Percentiles rank a stretch among this genome's conserved stretches.
phyloP scores from a whole-genome alignment of 2,113 vertebrate genomes.

The Albula glossodonta region DNA sequence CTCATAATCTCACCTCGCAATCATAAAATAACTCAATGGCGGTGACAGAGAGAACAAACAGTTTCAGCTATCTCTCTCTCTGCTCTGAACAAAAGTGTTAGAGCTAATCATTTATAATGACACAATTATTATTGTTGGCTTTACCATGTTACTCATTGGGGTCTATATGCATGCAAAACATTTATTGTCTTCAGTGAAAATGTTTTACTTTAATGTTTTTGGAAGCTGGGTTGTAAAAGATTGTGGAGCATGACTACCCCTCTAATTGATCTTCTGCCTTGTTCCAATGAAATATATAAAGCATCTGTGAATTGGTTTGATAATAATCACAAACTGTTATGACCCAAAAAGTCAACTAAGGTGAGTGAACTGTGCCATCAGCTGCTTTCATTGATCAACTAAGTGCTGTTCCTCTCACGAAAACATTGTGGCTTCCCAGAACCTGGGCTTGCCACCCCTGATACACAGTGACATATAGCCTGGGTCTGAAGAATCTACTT shows the following conservation, averaged over 20 bases:
- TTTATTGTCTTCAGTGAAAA: no score
- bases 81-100: not conserved
- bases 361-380: no score
- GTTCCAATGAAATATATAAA: not conserved
- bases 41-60: slow-evolving; percentile 19
- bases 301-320: no score
- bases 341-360: no score
- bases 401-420: not conserved
- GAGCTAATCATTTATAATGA: not conserved
- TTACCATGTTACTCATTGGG: not conserved
- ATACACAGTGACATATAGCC: not conserved
- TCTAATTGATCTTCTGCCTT: not conserved
- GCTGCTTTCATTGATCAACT: no score
- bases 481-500: not conserved
- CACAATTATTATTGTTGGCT: slow-evolving; percentile 4
- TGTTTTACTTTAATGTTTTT: no score
- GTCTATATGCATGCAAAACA: no score
- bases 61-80: not conserved
- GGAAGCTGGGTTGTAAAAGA: no score
- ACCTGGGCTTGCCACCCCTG: no score
- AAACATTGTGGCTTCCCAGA: not conserved
- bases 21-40: slow-evolving; percentile 19
- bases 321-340: no score
- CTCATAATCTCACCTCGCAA: not conserved
- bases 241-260: no score